Base-by-base conservation (phyloP, 2,888 invertebrate species). In the Monochamus alternatus region DNA sequence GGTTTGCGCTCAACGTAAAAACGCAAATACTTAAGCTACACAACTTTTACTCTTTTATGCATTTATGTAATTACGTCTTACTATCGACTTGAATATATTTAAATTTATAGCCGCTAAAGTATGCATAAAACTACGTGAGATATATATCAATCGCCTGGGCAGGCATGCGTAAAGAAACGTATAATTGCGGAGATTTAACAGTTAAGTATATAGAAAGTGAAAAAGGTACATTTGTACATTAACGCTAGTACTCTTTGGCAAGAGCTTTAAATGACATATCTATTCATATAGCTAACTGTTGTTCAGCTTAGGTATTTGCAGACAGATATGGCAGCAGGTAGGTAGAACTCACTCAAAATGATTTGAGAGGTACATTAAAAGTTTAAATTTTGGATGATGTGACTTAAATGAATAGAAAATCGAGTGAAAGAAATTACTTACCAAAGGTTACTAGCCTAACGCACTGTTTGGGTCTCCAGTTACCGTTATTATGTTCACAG, bases 1-100 rank as follows among this genome's bases (percentile, higher is more conserved):
- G 38, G 0, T 38, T 38, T 38, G 38, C 38, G 38, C 7, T 38
- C 38, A 5, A 38, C 38, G 38, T 7, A 7, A 38, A 38, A 38
- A 4, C 4, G 5, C 7, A 38, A 38, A 38, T 38, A 38, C 1
- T 47, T 47, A 47, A 47, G 12, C 12, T 47, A 12, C 47, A 47
- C 12, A 47, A 47, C 47, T 47, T 12, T 12, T 47, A 47, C 47
- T 47, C 47, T 38, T 38, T 38, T 38, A 38, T 55, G 12, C 12
- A 55, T 55, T 55, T 55, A 55, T n/a, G n/a, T 55, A 55, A 55
- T 55, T 55, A 55, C 14, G n/a, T 55, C 55, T n/a, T 51, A 51
- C 51, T 3, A 55, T 55, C 55, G 14, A n/a, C 55, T 22, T 1
- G 55, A 38, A 38, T 38, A 38, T 55, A 55, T 7, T 55, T 55